Evolutionary conservation across 2,797 vertebrate species (phyloP), one percentile per base, ranked within the genome.

Genomic region (Naso thynnoides): DNA sequence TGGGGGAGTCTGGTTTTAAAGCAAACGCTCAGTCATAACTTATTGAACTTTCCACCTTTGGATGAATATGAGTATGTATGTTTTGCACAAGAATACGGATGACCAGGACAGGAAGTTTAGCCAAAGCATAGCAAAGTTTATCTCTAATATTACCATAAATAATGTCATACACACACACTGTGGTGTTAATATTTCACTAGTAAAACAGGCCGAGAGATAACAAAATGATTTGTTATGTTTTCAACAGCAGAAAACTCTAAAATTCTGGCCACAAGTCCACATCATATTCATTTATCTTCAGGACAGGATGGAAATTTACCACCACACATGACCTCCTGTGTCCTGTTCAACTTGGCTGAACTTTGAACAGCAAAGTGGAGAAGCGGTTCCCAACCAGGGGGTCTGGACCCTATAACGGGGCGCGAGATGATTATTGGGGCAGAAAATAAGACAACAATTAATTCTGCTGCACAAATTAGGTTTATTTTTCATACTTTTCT

Each of bases 1-100:
- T 33, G 52, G 73, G 82, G 61, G 76, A 76, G 65, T 79, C 68
- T 76, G 74, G 39, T 71, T 81, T 64, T 65, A 19, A 49, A 60
- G 64, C 58, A 13, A 7, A 24, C 16, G 13, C 49, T 60, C 56
- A 27, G 16, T 39, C 38, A 31, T 41, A 60, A 63, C 48, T 58
- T 39, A 31, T 8, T 73, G 45, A 77, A 58, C 69, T 27, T 33
- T 72, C 73, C 62, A 70, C 44, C 16, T 57, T 72, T 57, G 21
- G 63, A 72, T 10, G 36, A 48, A 42, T 29, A 27, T 50, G 33
- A 57, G n/a, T 44, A n/a, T 15, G 26, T 19, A 39, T 53, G 4
- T 8, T 0, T 24, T 47, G 27, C 16, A n/a, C 19, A 50, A 45
- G 38, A 31, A 38, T 21, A 41, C 42, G 42, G 52, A 36, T 1